Conservation (phyloP, 1,140 invertebrate species). For the Habropoda laboriosa region DNA sequence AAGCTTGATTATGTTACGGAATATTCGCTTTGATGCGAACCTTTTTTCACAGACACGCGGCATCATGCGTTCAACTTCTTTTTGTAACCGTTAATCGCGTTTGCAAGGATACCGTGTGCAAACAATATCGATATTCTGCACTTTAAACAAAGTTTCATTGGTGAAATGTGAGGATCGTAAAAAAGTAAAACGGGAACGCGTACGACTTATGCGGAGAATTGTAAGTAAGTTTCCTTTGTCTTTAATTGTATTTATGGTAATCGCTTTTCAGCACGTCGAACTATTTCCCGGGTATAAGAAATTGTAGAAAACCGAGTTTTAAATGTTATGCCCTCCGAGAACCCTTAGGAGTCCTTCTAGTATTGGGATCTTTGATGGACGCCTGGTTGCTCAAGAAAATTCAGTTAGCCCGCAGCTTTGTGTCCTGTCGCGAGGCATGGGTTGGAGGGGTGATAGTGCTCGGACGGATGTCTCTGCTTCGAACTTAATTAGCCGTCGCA, state of each 20-base stretch:
- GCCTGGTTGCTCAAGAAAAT: slow-evolving; percentile 81
- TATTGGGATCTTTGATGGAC: slow-evolving; percentile 79
- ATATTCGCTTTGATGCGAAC: background rate
- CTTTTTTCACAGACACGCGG: background rate
- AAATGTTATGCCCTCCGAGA: slow-evolving; percentile 35
- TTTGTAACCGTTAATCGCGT: background rate
- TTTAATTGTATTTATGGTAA: too few relatives aligned
- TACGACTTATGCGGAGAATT: too few relatives aligned
- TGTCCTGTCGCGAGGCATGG: slow-evolving; percentile 74
- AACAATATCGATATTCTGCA: background rate
- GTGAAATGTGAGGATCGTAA: too few relatives aligned
- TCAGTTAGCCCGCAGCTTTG: slow-evolving; percentile 81
- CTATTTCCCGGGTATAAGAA: background rate
- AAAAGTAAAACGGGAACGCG: too few relatives aligned
- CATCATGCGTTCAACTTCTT: background rate
- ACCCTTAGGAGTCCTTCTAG: slow-evolving; percentile 54
- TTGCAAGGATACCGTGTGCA: background rate
- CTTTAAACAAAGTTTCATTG: background rate
- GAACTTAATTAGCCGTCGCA: slow-evolving; percentile 77
- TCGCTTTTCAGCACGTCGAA: background rate
- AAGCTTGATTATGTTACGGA: slow-evolving; percentile 33
- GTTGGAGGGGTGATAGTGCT: slow-evolving; percentile 68
- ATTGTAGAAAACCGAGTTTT: slow-evolving; percentile 21
- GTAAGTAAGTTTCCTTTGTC: too few relatives aligned
- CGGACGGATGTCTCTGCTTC: slow-evolving; percentile 74